Conservation (phyloP, 2,797 vertebrate species). For the Bradypus variegatus region DNA sequence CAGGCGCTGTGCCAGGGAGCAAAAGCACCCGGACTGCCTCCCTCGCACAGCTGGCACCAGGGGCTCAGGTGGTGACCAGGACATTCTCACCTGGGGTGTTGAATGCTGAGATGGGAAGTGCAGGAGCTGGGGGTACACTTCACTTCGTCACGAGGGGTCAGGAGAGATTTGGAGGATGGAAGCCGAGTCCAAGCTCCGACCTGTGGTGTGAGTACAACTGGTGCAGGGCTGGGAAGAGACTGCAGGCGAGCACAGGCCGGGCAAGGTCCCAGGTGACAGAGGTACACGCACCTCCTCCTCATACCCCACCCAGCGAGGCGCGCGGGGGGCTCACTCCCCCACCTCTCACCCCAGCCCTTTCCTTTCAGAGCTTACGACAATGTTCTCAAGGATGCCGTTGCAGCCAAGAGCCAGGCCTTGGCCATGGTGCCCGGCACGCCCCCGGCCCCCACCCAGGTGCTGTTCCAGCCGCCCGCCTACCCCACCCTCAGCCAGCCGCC, state of each 20-base stretch:
- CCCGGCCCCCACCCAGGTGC: slow-evolving; percentile 76
- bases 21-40: not conserved
- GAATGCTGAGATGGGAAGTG: not conserved
- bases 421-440: slow-evolving; percentile 58
- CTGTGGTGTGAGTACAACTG: not conserved
- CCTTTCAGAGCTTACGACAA: slow-evolving; percentile 83
- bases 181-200: not conserved
- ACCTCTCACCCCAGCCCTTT: slow-evolving; percentile 41
- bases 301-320: not conserved
- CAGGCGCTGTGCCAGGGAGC: not conserved
- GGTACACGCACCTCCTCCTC: fast-evolving
- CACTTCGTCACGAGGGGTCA: not conserved
- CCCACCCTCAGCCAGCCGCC: slow-evolving; percentile 75
- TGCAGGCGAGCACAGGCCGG: not conserved
- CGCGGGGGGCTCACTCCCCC: not conserved
- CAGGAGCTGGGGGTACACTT: fast-evolving
- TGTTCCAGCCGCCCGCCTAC: slow-evolving; percentile 80
- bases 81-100: not conserved
- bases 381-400: slow-evolving; percentile 83
- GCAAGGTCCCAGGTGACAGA: not conserved
- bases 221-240: fast-evolving
- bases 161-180: not conserved
- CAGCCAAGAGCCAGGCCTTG: slow-evolving; percentile 80
- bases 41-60: fast-evolving
- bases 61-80: not conserved